Base-by-base conservation (phyloP, 2,888 invertebrate genomes). In the Ophraella communa region DNA sequence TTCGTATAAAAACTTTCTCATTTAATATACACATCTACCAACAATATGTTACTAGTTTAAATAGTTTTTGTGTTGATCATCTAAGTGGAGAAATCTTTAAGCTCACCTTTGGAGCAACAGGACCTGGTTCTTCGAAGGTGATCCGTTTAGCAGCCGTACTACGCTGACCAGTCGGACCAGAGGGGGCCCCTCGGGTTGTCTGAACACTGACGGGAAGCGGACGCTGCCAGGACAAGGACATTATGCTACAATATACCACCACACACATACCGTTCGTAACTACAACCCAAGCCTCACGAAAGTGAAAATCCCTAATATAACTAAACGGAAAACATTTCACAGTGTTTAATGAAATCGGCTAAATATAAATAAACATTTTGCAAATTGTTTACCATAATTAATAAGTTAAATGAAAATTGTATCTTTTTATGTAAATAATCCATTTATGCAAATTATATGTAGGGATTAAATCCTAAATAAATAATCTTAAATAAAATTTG, bases 121-220 rank as follows among this genome's bases (percentile, higher is more conserved):
- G 71, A 66, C 71, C 64, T n/a, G 63, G 55, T 68, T 78, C 76
- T 67, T 83, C 82, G 77, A 85, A 84, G 72, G 82, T 83, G 77
- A 85, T 84, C 76, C 84, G 81, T 77, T 84, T 85, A 79, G 83
- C 84, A 73, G 82, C 84, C 71, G 83, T 76, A 77, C 82, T 81
- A 77, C 81, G 81, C 27, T 42, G 60, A 52, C 24, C 52, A 42
- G 67, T 59, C 72, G 73, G 78, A 75, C 77, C 79, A 64, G 68
- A 60, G 73, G 75, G 75, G 77, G 77, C 78, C 76, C 78, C 68
- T 51, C 49, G 49, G 60, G 33, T 60, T 51, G 67, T 67, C 64
- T 65, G 63, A 80, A 78, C 78, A 76, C 79, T 79, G 78, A 77
- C 78, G 72, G 78, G 68, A 69, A 76, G 77, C 77, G 73, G 79